Base-by-base conservation (phyloP, 1,140 invertebrate genomes). In the Orchestia grillus region DNA sequence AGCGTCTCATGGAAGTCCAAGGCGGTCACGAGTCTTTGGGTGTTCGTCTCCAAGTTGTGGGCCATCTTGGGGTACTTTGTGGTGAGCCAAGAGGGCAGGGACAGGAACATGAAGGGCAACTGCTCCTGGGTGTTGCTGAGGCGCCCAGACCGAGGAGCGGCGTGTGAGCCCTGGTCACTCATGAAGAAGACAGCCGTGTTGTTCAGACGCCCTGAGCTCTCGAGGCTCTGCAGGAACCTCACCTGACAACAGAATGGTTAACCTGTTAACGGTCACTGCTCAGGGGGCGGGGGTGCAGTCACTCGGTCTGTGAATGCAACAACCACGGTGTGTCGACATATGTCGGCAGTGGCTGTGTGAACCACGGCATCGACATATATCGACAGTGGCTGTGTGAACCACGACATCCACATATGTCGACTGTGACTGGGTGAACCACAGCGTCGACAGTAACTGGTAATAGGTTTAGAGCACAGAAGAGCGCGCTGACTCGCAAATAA, bases 81-180 rank as follows among this genome's bases (percentile, higher is more conserved):
- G n/a, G 96, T 96, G 95, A 98, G 97, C 97, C 97, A 97, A 95
- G 97, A 96, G 4, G 98, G 98, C 19, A 98, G 96, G n/a, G 97
- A 97, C 1, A 98, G 91, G 94, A 97, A 97, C 96, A 98, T 97
- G 97, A 98, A 98, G 41, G 98, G 98, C 96, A 98, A 97, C 57
- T 97, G 97, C 97, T 98, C 98, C 97, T 98, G 98, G 16, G 98
- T 96, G 96, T 97, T 97, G 0, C 98, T 98, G 0, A 98, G 97
- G 96, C 97, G 97, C 0, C 98, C 98, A 95, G 97, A 96, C 15
- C 98, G 96, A 95, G 98, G 97, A 45, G 97, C 96, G 87, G 98
- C 98, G 96, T 98, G 98, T 43, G 98, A 97, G 28, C 98, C 98
- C 96, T 98, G 98, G 96, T 98, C 98, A 96, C 98, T 98, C 96